Percentiles rank a stretch among this genome's conserved stretches.
Conservation (phyloP, 2,113 vertebrate genomes). For the Acrocephalus kingi region DNA sequence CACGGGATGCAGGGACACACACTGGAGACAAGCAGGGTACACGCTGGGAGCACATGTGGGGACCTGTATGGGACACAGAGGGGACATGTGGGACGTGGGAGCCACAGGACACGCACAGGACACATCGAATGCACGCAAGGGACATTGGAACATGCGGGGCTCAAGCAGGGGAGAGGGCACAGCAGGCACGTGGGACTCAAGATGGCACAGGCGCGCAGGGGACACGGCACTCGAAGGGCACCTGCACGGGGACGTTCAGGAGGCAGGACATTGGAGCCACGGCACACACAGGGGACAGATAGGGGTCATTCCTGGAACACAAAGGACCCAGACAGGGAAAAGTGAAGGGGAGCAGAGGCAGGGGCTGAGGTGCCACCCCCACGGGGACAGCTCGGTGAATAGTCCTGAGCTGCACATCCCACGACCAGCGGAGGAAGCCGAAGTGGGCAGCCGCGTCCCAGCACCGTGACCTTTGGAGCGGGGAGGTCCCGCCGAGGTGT, state of each 20-base stretch:
- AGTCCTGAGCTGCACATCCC: neutral
- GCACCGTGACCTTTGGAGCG: neutral
- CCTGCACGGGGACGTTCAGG: neutral
- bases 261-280: neutral
- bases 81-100: neutral
- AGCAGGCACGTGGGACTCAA: neutral
- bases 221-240: neutral
- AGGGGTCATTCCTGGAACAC: neutral
- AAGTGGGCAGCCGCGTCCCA: neutral
- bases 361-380: neutral
- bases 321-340: neutral
- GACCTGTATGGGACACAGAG: neutral
- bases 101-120: neutral
- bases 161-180: neutral
- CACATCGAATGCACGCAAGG: fast-evolving
- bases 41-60: neutral
- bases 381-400: fast-evolving
- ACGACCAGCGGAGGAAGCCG: fast-evolving
- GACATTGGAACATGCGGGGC: fast-evolving
- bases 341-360: neutral
- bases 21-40: neutral
- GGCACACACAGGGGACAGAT: neutral
- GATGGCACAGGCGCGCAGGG: neutral
- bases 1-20: neutral
- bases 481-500: neutral